Evolutionary conservation across 2,888 invertebrate species (phyloP), one percentile per base, ranked within the genome.

Genomic region (Amiota mariae): DNA sequence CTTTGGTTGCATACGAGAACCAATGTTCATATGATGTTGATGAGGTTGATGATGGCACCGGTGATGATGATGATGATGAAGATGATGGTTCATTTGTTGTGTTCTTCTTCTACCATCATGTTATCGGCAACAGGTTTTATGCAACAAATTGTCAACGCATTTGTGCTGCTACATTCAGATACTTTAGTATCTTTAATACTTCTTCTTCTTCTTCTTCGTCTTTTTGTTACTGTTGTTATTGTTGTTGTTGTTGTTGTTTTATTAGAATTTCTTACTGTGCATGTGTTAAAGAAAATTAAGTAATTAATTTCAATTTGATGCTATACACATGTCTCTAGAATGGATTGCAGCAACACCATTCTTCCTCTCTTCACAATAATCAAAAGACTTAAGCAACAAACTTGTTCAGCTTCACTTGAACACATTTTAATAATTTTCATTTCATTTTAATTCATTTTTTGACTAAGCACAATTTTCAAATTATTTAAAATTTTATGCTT

Each of bases 261-360:
- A 24, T 24, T 56, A 24, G 56, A 36, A 57, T 36, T 36, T 36
- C 36, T 36, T 36, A 18, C 56, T 67, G 75, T 76, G 73, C 24
- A 70, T 74, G 78, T 85, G 83, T 83, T 83, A 81, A 84, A 81
- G 85, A 84, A 83, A 85, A 83, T 83, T 83, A 85, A 83, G 83
- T 85, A 85, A 83, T 83, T 83, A 83, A 83, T 84, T 80, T 68
- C 85, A 81, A 81, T 85, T 84, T 81, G 82, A 85, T 84, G 83
- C 82, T 76, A 76, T 71, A 76, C 78, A 84, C 81, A 81, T 81
- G 80, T 80, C 77, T 81, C 18, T 1, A 48, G 9, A 66, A 51
- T n/a, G 24, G 1, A 24, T n/a, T 24, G 24, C 3, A 36, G 36
- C 4, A 36, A 36, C 36, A 6, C 36, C 36, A 36, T 36, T 36